These are phyloP conservation scores for Gnatocerus cornutus DNA, from an alignment of 2,888 invertebrate genomes.

Conservation along the genomic window DNA sequence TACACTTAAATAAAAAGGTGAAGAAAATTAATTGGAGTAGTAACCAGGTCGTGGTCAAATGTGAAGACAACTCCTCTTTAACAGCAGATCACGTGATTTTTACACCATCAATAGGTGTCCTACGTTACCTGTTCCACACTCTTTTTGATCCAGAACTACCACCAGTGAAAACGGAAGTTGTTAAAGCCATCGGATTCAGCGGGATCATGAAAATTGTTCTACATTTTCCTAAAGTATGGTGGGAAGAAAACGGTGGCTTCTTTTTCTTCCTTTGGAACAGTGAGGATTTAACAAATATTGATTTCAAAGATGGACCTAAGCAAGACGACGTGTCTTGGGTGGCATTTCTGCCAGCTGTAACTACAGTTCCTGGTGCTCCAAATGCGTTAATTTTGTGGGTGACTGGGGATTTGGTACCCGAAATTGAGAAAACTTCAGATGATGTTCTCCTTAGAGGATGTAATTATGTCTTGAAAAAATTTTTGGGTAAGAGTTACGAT, in stretches of 20 bases:
- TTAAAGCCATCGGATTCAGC: constrained; percentile 76
- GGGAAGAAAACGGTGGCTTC: background rate
- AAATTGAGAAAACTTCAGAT: constrained; percentile 76
- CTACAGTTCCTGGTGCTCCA: background rate
- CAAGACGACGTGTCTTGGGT: constrained; percentile 27
- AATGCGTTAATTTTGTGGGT: constrained; percentile 79
- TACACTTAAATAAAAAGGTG: constrained; percentile 14
- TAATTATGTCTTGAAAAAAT: constrained; percentile 70
- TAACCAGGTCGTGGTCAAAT: background rate
- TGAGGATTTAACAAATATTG: constrained; percentile 63
- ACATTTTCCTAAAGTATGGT: constrained; percentile 25
- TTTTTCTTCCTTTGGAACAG: constrained; percentile 45
- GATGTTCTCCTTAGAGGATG: constrained; percentile 69
- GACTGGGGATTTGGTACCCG: constrained; percentile 75
- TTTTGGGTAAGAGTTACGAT: constrained; percentile 63
- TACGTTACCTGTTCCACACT: constrained; percentile 74
- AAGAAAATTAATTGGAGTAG: constrained; percentile 14
- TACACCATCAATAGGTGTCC: constrained; percentile 79
- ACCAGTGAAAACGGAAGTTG: constrained; percentile 71
- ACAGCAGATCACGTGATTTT: constrained; percentile 77
- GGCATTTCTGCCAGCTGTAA: background rate
- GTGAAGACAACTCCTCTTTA: constrained; percentile 70
- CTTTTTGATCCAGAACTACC: constrained; percentile 75
- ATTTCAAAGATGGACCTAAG: constrained; percentile 8
- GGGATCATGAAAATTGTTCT: constrained; percentile 79